These are phyloP conservation scores for Cervus canadensis DNA, from an alignment of 2,113 vertebrate species.

Conservation along the genomic window DNA sequence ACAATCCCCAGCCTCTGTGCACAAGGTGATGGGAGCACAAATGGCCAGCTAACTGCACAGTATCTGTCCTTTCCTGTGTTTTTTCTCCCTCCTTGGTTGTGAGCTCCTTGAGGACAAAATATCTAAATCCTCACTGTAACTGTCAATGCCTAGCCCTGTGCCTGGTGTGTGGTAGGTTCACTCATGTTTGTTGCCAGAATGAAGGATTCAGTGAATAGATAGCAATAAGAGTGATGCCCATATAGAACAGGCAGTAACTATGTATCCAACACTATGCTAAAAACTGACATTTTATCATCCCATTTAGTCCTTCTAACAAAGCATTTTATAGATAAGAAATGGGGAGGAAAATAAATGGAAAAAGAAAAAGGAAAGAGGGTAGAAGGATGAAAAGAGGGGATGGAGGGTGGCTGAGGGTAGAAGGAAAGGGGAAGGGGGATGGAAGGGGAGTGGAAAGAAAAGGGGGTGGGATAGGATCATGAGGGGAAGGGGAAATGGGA, in stretches of 20 bases:
- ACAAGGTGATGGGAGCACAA: not conserved
- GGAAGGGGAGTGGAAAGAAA: no score
- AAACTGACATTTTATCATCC: not conserved
- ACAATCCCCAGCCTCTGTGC: not conserved
- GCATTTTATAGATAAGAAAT: not conserved
- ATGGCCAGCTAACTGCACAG: not conserved
- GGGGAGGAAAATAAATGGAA: not conserved
- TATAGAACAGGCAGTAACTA: not conserved
- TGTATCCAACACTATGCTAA: not conserved
- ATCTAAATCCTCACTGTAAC: not conserved
- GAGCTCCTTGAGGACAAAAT: not conserved
- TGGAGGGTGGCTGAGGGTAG: not conserved
- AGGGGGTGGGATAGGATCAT: not conserved
- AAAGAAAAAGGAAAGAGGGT: not conserved
- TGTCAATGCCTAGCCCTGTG: not conserved
- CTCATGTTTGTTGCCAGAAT: not conserved
- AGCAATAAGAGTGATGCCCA: not conserved
- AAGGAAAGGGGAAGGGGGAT: rapidly evolving
- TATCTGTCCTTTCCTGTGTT: not conserved
- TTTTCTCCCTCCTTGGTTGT: not conserved
- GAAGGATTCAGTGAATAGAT: not conserved
- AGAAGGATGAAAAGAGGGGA: not conserved
- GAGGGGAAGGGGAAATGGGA: not conserved
- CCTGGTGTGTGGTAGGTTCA: not conserved
- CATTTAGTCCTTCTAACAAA: not conserved